Conservation (phyloP, 2,113 vertebrate species). For the Capreolus pygargus region DNA sequence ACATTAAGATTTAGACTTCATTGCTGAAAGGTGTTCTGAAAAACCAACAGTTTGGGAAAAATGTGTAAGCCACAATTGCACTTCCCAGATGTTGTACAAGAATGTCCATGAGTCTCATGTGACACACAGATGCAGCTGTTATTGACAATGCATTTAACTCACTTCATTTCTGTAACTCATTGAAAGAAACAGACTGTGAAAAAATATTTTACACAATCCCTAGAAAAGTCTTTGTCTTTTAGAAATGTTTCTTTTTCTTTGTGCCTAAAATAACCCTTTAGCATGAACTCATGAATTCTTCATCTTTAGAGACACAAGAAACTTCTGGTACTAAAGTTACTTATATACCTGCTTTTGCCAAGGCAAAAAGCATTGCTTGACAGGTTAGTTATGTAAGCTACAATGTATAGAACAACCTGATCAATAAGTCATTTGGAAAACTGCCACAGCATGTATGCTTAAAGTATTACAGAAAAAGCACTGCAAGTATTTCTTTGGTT, state of each 20-base stretch:
- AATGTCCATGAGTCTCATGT: neutral
- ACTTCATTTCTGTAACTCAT: neutral
- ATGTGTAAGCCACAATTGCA: neutral
- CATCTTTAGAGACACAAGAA: neutral
- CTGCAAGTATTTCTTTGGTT: neutral
- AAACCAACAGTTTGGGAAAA: neutral
- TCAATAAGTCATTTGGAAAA: conserved; percentile 12
- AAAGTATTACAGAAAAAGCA: neutral
- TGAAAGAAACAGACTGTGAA: conserved; percentile 19
- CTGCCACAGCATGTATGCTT: neutral
- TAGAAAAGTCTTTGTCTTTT: conserved; percentile 3
- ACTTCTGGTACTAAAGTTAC: neutral
- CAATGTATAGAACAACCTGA: neutral
- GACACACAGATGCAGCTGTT: neutral
- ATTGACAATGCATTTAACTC: neutral
- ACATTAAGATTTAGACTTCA: conserved; percentile 1
- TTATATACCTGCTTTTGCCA: neutral
- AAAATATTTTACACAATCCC: neutral
- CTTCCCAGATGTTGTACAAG: neutral
- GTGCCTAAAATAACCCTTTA: conserved; percentile 2
- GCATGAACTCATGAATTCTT: neutral
- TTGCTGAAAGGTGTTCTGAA: neutral
- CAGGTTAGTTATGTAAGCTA: neutral
- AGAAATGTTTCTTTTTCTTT: conserved; percentile 1
- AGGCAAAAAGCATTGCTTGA: neutral